A percentile compares a stretch with the other conserved stretches of the same genome.
Evolutionary conservation across 2,113 vertebrate genomes (phyloP).

Genomic region (Mus pahari): DNA sequence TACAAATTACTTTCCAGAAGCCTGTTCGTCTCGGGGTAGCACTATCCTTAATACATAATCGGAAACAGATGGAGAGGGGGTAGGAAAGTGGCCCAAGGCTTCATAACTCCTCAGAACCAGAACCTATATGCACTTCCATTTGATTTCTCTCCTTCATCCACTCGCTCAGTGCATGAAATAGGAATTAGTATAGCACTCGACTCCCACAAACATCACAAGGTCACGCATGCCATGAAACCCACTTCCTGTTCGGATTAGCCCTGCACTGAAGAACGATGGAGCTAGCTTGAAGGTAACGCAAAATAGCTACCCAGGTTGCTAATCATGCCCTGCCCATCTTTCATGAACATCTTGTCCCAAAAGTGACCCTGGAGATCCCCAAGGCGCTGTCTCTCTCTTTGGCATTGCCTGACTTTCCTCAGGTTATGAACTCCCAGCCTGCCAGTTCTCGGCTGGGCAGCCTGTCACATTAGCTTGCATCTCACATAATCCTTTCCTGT

Average conservation of each 20-base stretch:
- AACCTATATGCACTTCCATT: background rate
- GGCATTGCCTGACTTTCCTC: background rate
- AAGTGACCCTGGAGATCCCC: background rate
- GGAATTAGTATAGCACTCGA: too few relatives aligned
- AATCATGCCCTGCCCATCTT: background rate
- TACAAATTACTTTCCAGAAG: background rate
- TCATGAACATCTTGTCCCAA: background rate
- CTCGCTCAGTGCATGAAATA: background rate
- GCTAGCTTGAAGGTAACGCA: too few relatives aligned
- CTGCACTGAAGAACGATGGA: background rate
- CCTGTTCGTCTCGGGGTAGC: background rate
- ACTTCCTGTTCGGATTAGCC: background rate
- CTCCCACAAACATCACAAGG: background rate
- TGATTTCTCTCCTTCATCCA: background rate
- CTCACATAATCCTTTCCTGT: conserved; percentile 75
- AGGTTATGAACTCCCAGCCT: background rate
- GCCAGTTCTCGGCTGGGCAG: background rate
- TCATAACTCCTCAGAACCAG: background rate
- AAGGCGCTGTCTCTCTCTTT: background rate
- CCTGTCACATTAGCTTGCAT: conserved; percentile 62
- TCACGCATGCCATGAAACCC: background rate
- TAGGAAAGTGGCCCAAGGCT: background rate
- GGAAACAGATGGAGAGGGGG: background rate
- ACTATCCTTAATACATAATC: background rate
- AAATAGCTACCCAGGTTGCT: background rate